Conservation (phyloP, 2,797 vertebrate genomes). For the Pipistrellus kuhlii region DNA sequence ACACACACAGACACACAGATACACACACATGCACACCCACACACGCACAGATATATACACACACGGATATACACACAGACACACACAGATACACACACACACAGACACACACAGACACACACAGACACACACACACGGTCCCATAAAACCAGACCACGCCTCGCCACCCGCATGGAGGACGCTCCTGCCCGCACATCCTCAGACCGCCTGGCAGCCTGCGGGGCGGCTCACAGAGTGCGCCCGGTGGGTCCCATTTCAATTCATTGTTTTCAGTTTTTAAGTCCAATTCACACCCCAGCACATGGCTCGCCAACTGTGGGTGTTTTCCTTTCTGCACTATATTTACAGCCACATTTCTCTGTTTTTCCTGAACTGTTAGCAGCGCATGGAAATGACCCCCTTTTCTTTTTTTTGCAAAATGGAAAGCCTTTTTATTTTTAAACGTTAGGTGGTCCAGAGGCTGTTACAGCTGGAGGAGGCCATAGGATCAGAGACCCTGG, state of each 20-base stretch:
- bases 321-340: neutral
- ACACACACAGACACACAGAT: neutral
- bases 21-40: too few species aligned
- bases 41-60: too few species aligned
- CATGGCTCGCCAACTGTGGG: neutral
- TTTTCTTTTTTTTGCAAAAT: neutral
- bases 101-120: fast-evolving
- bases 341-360: constrained; percentile 1
- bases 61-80: too few species aligned
- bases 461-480: neutral
- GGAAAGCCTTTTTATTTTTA: neutral
- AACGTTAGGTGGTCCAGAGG: neutral
- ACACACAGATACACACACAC: too few species aligned
- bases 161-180: neutral
- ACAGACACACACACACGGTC: fast-evolving
- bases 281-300: neutral
- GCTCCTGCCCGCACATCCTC: neutral
- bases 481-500: neutral
- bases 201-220: neutral
- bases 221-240: neutral
- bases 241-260: neutral
- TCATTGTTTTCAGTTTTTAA: neutral
- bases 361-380: neutral
- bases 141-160: neutral
- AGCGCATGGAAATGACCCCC: neutral